phyloP scores from a whole-genome alignment of 2,113 vertebrate species.

The Butastur rufipennis region DNA sequence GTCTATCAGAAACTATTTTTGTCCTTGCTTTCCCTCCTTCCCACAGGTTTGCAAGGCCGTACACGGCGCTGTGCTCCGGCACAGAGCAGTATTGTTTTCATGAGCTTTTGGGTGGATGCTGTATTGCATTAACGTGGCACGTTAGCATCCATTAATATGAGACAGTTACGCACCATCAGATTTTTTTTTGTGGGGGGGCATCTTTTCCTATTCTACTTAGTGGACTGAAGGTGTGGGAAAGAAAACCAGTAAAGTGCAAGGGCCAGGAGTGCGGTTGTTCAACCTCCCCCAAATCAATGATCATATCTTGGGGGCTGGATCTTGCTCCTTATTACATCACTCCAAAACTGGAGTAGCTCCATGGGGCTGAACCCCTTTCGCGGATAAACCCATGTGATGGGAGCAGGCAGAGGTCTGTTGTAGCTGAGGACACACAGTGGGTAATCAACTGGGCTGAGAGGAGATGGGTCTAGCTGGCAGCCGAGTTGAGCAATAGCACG shows the following conservation, averaged over 20 bases:
- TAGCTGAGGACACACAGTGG: background rate
- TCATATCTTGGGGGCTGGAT: background rate
- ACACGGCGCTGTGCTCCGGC: rapidly evolving
- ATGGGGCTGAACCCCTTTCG: background rate
- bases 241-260: background rate
- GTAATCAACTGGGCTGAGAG: background rate
- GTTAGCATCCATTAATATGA: background rate
- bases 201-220: background rate
- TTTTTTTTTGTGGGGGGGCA: no score
- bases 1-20: background rate
- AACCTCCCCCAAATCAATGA: background rate
- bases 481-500: background rate
- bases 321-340: background rate
- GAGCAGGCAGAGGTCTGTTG: background rate
- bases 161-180: background rate
- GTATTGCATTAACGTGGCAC: background rate
- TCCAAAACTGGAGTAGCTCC: background rate
- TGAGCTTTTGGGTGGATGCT: background rate
- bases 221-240: background rate
- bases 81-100: background rate
- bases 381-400: background rate
- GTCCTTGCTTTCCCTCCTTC: background rate
- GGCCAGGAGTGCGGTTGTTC: rapidly evolving
- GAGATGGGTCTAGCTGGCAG: background rate
- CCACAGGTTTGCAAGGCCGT: rapidly evolving